Conservation (phyloP, 2,797 vertebrate genomes). For the Myotis myotis region DNA sequence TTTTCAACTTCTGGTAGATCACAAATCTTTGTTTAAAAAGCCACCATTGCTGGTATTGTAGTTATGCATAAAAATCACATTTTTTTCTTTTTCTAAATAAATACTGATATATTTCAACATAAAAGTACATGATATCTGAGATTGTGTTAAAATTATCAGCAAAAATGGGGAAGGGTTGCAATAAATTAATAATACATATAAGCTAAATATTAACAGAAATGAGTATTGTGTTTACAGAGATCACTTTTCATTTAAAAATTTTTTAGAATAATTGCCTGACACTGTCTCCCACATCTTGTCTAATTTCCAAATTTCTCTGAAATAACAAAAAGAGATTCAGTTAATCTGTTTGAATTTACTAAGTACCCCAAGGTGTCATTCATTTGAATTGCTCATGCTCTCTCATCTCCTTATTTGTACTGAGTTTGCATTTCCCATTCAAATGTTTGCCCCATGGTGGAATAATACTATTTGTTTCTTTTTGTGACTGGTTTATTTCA, state of each 20-base stretch:
- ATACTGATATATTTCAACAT: not conserved
- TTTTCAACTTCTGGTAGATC: not conserved
- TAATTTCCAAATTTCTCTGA: not conserved
- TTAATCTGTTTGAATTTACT: constrained; percentile 22
- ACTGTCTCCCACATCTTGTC: not conserved
- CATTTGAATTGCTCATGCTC: not conserved
- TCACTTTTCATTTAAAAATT: not conserved
- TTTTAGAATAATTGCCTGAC: not conserved
- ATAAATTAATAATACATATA: not conserved
- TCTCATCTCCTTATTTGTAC: not conserved
- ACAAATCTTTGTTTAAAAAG: not conserved
- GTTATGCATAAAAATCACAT: not conserved
- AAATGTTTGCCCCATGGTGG: not conserved
- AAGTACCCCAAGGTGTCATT: not conserved
- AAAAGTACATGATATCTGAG: not conserved
- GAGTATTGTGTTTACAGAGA: not conserved
- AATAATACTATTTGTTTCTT: not conserved
- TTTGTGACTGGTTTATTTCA: not conserved
- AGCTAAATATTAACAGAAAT: not conserved
- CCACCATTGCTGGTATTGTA: not conserved
- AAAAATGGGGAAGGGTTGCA: not conserved
- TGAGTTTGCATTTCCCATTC: not conserved
- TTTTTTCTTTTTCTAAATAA: not conserved
- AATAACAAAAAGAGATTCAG: constrained; percentile 18
- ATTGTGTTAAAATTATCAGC: constrained; percentile 17